phyloP scores from a whole-genome alignment of 2,797 vertebrate genomes.

The Heliangelus exortis region DNA sequence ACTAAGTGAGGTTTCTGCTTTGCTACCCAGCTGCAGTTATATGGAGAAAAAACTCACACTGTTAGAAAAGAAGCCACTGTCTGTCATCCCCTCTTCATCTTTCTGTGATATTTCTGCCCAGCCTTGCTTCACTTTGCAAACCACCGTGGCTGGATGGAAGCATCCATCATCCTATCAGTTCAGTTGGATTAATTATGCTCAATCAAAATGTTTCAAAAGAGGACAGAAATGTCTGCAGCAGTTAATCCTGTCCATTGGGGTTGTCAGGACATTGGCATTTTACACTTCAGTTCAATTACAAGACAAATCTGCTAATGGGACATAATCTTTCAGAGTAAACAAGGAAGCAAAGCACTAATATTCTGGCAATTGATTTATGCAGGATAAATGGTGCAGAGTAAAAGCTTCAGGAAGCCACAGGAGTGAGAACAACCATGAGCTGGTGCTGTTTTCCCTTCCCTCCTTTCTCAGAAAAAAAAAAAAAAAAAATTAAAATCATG shows the following conservation, averaged over 20 bases:
- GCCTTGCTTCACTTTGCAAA: neutral
- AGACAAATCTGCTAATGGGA: conserved; percentile 70
- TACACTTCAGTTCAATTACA: conserved; percentile 67
- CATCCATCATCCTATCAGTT: neutral
- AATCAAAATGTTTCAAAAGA: conserved; percentile 41
- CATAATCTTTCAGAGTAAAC: conserved; percentile 64
- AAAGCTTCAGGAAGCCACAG: conserved; percentile 28
- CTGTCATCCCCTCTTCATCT: conserved; percentile 26
- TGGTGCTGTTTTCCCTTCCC: neutral
- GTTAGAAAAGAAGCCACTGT: neutral
- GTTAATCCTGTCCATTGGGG: conserved; percentile 23
- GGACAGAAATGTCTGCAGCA: conserved; percentile 22
- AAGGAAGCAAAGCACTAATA: conserved; percentile 55
- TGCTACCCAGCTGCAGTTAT: neutral
- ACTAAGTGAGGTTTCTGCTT: neutral
- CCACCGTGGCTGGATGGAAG: neutral
- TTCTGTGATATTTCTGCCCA: neutral
- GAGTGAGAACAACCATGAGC: neutral
- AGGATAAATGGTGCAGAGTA: conserved; percentile 59
- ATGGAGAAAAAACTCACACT: neutral
- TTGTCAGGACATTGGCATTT: conserved; percentile 57
- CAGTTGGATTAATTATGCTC: conserved; percentile 38
- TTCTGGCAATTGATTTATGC: conserved; percentile 64
- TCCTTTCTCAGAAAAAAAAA: neutral
- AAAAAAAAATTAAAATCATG: neutral